phyloP scores from a whole-genome alignment of 2,113 vertebrate genomes.

The Archilochus colubris region DNA sequence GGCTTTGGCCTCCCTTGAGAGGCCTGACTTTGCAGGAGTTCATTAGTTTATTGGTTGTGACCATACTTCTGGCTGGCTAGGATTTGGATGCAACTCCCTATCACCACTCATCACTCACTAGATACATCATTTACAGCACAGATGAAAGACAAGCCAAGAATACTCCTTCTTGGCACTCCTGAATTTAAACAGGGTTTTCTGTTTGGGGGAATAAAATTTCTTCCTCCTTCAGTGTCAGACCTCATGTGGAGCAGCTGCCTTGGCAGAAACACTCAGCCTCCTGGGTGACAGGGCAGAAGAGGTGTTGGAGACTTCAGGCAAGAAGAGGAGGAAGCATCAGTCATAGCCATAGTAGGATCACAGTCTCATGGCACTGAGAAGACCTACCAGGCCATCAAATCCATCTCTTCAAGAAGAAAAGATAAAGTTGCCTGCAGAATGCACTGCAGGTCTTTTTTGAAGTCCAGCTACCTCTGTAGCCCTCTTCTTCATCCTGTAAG shows the following conservation, averaged over 20 bases:
- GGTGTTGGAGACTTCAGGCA: background rate
- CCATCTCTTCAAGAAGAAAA: background rate
- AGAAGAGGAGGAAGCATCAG: background rate
- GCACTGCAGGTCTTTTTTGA: background rate
- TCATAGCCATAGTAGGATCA: background rate
- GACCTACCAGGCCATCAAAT: background rate
- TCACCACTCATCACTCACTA: background rate
- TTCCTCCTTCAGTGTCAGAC: background rate
- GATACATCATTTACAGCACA: background rate
- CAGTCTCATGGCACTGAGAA: background rate
- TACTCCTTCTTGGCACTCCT: slow-evolving; percentile 17
- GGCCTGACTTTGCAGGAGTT: background rate
- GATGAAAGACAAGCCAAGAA: slow-evolving; percentile 30
- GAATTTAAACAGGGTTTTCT: background rate
- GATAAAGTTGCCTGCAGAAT: background rate
- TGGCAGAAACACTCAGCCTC: background rate
- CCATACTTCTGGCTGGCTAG: background rate
- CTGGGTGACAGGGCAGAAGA: background rate
- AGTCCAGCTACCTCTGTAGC: background rate
- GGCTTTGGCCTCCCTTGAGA: background rate
- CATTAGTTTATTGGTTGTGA: slow-evolving; percentile 25
- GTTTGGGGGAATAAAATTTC: background rate
- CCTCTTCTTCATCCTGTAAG: background rate
- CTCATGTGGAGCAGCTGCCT: background rate
- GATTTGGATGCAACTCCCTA: background rate